Evolutionary conservation across 2,113 vertebrate genomes (phyloP), one percentile per base, ranked within the genome.

Genomic region (Pelmatolapia mariae): DNA sequence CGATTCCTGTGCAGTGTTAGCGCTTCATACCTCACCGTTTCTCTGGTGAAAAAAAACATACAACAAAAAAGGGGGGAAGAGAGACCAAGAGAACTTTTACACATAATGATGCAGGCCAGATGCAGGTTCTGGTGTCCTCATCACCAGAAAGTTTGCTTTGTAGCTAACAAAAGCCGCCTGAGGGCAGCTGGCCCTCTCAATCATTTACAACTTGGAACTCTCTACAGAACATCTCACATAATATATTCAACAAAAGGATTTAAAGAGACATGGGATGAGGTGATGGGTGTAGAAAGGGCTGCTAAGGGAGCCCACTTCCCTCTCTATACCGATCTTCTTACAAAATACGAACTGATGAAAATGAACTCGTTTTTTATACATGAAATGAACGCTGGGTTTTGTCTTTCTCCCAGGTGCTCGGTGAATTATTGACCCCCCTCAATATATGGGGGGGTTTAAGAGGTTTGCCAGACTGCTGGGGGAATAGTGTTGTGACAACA

Each of bases 181-280:
- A 84, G 66, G 91, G 80, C 88, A 89, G 92, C 86, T 83, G 90
- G 83, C 15, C 89, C 61, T 10, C 81, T 89, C 84, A 24, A 83
- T 86, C 90, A 89, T 94, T 93, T 89, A 91, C 83, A 94, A 89
- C 82, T 86, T 87, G 78, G 81, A 93, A 90, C 91, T 93, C 90
- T 82, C 91, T 79, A 79, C 84, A 93, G 91, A 94, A 90, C 89
- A 94, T 95, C 76, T 93, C 95, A 90, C 92, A 93, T 94, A 89
- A 94, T 94, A 73, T 82, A 84, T 89, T 82, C 31, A 53, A 88
- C 57, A 80, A 83, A 83, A 86, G 91, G 87, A 93, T 91, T 94
- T 92, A 93, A 95, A 93, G 92, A 90, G 91, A 94, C 93, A 94
- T 68, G 78, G 83, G 89, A 92, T 91, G 91, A 94, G 91, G 90